Conservation (phyloP, 2,888 invertebrate genomes). For the Papilio gigon region DNA sequence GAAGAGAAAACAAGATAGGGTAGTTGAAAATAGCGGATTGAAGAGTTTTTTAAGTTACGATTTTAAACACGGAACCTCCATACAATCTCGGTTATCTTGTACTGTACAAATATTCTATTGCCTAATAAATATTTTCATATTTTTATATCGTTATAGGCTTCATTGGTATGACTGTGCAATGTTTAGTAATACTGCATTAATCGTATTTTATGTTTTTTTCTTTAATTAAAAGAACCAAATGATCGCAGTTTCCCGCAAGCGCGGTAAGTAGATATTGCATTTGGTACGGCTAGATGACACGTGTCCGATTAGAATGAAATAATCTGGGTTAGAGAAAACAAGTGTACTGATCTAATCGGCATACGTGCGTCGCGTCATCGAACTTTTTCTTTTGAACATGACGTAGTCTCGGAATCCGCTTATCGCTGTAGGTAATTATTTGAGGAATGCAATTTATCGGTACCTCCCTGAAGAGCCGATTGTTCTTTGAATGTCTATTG, state of each 20-base stretch:
- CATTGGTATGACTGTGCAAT: too few species aligned
- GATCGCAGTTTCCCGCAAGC: neutral
- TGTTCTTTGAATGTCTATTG: slow-evolving; percentile 65
- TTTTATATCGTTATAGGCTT: too few species aligned
- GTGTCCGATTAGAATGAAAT: slow-evolving; percentile 24
- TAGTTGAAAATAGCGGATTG: too few species aligned
- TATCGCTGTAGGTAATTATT: slow-evolving; percentile 62
- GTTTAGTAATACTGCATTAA: too few species aligned
- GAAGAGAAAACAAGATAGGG: too few species aligned
- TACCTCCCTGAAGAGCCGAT: slow-evolving; percentile 55
- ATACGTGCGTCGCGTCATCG: slow-evolving; percentile 47
- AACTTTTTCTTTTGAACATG: slow-evolving; percentile 45
- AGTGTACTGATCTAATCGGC: slow-evolving; percentile 30
- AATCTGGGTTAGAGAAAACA: slow-evolving; percentile 29
- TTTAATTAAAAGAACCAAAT: neutral
- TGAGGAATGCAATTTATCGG: slow-evolving; percentile 67
- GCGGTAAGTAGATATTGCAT: neutral
- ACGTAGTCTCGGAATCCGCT: slow-evolving; percentile 47
- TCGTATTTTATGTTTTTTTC: too few species aligned
- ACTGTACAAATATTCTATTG: too few species aligned
- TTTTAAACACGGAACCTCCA: too few species aligned
- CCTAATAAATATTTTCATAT: too few species aligned
- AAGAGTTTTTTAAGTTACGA: too few species aligned
- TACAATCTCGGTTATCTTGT: too few species aligned
- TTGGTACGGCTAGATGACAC: slow-evolving; percentile 15